These are phyloP conservation scores for Morelia viridis DNA, from an alignment of 2,797 vertebrate genomes.

Conservation along the genomic window DNA sequence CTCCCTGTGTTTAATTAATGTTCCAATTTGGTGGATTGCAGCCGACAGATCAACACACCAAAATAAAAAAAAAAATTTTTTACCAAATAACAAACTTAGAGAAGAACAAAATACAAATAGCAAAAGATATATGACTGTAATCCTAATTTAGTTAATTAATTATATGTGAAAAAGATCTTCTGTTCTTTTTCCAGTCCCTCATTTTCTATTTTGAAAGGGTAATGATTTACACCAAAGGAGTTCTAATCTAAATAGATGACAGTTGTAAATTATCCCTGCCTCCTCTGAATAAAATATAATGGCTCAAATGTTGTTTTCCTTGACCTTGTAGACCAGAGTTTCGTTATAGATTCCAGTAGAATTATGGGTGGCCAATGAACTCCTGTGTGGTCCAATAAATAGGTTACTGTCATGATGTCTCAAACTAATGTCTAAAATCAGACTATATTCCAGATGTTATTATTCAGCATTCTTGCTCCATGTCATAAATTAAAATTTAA, in stretches of 20 bases:
- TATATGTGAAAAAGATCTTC: neutral
- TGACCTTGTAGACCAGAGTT: slow-evolving; percentile 6
- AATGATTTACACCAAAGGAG: slow-evolving; percentile 5
- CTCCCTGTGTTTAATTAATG: neutral
- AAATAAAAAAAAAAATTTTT: neutral
- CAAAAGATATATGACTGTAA: slow-evolving; percentile 24
- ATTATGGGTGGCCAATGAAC: neutral
- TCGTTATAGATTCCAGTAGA: fast-evolving
- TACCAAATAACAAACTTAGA: neutral
- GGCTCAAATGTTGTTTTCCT: slow-evolving; percentile 27
- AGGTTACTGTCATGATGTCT: neutral
- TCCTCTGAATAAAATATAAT: slow-evolving; percentile 43
- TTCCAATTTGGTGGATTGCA: neutral
- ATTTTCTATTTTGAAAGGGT: slow-evolving; percentile 42
- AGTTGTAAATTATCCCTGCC: slow-evolving; percentile 16
- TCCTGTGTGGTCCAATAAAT: neutral
- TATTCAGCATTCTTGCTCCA: slow-evolving; percentile 23
- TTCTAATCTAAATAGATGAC: slow-evolving; percentile 38
- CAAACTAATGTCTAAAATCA: slow-evolving; percentile 10
- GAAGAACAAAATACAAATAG: neutral
- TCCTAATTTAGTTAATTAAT: slow-evolving; percentile 5
- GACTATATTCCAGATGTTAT: neutral
- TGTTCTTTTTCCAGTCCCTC: slow-evolving; percentile 33
- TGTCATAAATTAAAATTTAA: slow-evolving; percentile 34
- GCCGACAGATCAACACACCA: slow-evolving; percentile 11